A percentile compares a stretch with the other conserved stretches of the same genome.
These are phyloP conservation scores for Eciton burchellii DNA, from an alignment of 1,140 invertebrate genomes.

Conservation along the genomic window DNA sequence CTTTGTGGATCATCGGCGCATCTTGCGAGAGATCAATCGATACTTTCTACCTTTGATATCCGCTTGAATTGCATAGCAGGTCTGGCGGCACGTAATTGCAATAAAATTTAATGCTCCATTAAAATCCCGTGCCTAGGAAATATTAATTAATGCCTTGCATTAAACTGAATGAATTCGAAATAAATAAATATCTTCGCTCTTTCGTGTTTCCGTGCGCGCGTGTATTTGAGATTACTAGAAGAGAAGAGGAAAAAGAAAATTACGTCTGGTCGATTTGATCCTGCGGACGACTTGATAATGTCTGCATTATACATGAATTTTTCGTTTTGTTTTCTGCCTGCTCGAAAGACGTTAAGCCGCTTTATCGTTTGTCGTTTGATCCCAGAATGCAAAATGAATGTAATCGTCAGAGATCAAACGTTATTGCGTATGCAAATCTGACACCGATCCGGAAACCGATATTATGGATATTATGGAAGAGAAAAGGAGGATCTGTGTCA, in stretches of 20 bases:
- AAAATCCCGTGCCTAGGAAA: not conserved
- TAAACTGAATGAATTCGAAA: not conserved
- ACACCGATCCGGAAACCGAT: constrained; percentile 14
- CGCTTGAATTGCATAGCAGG: not conserved
- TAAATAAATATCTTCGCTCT: not conserved
- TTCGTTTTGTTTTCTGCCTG: not conserved
- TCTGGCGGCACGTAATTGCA: not conserved
- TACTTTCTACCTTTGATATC: too few relatives aligned
- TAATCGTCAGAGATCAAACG: not conserved
- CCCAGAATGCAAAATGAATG: not conserved
- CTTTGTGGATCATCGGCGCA: not conserved
- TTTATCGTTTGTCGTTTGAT: too few relatives aligned
- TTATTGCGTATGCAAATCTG: not conserved
- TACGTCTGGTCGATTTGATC: not conserved
- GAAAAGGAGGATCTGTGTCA: constrained; percentile 18
- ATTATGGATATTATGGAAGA: not conserved
- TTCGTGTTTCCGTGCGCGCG: not conserved
- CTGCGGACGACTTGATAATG: too few relatives aligned
- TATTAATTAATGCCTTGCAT: not conserved
- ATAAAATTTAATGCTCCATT: not conserved
- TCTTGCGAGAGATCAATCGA: not conserved
- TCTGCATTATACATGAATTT: too few relatives aligned
- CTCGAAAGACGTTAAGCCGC: not conserved
- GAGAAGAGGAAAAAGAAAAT: not conserved
- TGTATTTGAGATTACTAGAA: not conserved